Base-by-base conservation (phyloP, 2,113 vertebrate species). In the Petroica traversi region DNA sequence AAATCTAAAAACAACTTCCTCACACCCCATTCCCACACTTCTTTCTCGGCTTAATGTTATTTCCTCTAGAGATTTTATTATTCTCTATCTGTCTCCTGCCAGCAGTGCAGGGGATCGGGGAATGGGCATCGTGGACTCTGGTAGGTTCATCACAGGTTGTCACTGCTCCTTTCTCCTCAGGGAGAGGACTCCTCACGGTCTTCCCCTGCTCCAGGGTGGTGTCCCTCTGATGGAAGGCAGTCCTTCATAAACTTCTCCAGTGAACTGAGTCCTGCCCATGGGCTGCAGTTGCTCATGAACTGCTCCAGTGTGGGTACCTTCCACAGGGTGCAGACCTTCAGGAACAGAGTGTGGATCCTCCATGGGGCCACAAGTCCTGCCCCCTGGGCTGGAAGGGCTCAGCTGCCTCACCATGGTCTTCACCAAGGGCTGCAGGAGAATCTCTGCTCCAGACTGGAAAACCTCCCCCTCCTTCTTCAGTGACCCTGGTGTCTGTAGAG, bases 1-100 rank as follows among this genome's bases (percentile, higher is more conserved):
- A 58, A 84, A 64, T 45, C 33, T 31, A 34, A 64, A 45, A 62
- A 13, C 2, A 51, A 2, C 12, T 64, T 45, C 5, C 29, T 9
- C 23, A 18, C 3, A 5, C 8, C 23, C 4, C 8, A n/a, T n/a
- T 41, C 15, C 2, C 2, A 5, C 20, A 18, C 5, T 5, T 7
- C 9, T 64, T 45, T 51, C 28, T 43, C 6, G 13, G 14, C 29
- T 58, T 38, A 64, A 11, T 43, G 45, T 51, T 45, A 45, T 40
- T 58, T 19, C 38, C 20, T n/a, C n/a, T n/a, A n/a, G n/a, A n/a
- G n/a, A n/a, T n/a, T n/a, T n/a, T n/a, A n/a, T n/a, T n/a, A n/a
- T n/a, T n/a, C 38, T 64, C 19, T 26, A 6, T 26, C 7, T 77
- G 24, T n/a, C 64, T 69, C 29, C 41, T 25, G 14, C 5, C 17